A percentile compares a stretch with the other conserved stretches of the same genome.
Conservation (phyloP, 2,888 invertebrate genomes). For the Sialis fuliginosa region DNA sequence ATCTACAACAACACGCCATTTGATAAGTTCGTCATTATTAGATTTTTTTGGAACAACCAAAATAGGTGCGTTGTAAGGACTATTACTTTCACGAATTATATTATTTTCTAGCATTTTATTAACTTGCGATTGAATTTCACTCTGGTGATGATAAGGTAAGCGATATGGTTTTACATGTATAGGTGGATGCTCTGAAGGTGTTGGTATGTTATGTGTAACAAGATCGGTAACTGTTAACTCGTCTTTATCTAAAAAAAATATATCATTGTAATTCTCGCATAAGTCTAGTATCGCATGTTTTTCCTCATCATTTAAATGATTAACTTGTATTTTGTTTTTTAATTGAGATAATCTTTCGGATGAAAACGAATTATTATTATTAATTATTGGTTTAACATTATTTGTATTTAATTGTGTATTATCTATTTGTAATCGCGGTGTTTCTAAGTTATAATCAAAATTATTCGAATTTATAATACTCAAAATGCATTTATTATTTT, state of each 20-base stretch:
- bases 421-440: too few species aligned
- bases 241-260: slow-evolving; percentile 5
- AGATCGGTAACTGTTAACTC: slow-evolving; percentile 11
- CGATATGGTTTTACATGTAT: slow-evolving; percentile 18
- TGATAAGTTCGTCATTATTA: slow-evolving; percentile 13
- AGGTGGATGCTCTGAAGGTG: slow-evolving; percentile 12
- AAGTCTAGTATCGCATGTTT: too few species aligned
- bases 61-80: slow-evolving; percentile 11
- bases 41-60: slow-evolving; percentile 17
- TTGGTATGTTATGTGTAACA: slow-evolving; percentile 18
- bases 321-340: too few species aligned
- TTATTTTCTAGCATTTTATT: slow-evolving; percentile 15
- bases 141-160: slow-evolving; percentile 17
- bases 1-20: slow-evolving; percentile 20
- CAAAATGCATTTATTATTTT: too few species aligned
- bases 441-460: too few species aligned
- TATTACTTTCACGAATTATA: slow-evolving; percentile 13
- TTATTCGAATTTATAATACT: too few species aligned
- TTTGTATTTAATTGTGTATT: too few species aligned
- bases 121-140: slow-evolving; percentile 18
- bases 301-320: too few species aligned
- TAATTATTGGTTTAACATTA: too few species aligned
- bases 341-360: too few species aligned
- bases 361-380: too few species aligned
- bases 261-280: too few species aligned